phyloP scores from a whole-genome alignment of 2,797 vertebrate genomes.

The Premnoplex brunnescens region DNA sequence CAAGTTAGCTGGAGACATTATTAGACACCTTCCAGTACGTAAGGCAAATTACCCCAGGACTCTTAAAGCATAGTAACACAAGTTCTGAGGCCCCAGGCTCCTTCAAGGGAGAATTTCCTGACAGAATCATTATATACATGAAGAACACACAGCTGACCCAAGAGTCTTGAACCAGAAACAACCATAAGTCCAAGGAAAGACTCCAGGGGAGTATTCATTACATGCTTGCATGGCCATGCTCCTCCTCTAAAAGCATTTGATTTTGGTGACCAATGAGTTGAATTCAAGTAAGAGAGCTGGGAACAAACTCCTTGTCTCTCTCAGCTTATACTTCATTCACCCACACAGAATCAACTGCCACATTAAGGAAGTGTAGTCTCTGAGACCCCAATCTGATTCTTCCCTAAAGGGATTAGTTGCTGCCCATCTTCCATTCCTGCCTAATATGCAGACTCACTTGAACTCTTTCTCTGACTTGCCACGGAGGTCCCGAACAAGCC shows the following conservation, averaged over 20 bases:
- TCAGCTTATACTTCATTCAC: not conserved
- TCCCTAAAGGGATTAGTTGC: not conserved
- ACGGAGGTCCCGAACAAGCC: conserved; percentile 95
- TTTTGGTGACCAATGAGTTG: not conserved
- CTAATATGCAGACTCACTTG: conserved; percentile 81
- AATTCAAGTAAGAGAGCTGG: not conserved
- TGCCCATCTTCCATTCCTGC: not conserved
- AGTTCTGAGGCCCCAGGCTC: not conserved
- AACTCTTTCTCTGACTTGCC: conserved; percentile 99
- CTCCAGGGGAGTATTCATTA: not conserved
- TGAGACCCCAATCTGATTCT: not conserved
- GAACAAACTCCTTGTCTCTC: not conserved
- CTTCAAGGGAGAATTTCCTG: not conserved
- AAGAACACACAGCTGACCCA: not conserved
- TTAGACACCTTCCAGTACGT: not conserved
- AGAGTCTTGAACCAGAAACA: not conserved
- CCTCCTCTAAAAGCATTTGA: not conserved
- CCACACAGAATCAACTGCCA: not conserved
- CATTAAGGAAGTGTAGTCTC: not conserved
- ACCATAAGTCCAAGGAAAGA: not conserved
- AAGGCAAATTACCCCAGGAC: accelerated
- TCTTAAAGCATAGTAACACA: not conserved
- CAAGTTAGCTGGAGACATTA: not conserved
- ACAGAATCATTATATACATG: not conserved
- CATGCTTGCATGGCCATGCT: not conserved